Evolutionary conservation across 2,888 invertebrate genomes (phyloP), one percentile per base, ranked within the genome.

Genomic region (Leucoma salicis): DNA sequence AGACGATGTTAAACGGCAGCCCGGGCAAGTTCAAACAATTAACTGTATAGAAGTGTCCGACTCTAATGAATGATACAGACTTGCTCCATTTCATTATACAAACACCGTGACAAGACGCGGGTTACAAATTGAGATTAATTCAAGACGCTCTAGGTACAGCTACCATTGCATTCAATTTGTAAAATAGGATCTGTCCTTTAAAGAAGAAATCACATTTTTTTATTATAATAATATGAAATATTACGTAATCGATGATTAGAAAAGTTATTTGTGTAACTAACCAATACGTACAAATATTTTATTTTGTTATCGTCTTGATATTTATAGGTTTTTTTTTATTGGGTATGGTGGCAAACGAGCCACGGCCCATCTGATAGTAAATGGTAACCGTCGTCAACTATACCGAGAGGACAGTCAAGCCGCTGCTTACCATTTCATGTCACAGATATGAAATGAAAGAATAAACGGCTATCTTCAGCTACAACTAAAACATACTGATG

Each of bases 21-120:
- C 71, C 75, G 78, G 70, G 75, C 83, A 79, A 87, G 88, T 89
- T 89, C 88, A 88, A 86, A 87, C 86, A 88, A 88, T 88, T 85
- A 86, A 88, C 81, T 81, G 82, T 83, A 86, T 81, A 84, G 83
- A 86, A 87, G 86, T 86, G 88, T 83, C 83, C 87, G 82, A 85
- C 86, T 82, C 83, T 82, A 88, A 87, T 86, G 84, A 86, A 87
- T 83, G 86, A 83, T 80, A 74, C 82, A 82, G 64, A 63, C 63
- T 81, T 82, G 82, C 76, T 82, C 78, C 79, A 73, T 79, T 83
- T 81, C 81, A 83, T 83, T 83, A 83, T 74, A 86, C 80, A 86
- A 86, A 85, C 82, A 83, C 87, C 80, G 85, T 82, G 86, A 85
- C 88, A 83, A 80, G 78, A 79, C 70, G 73, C 61, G 73, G 69